Percentiles rank a stretch among this genome's conserved stretches.
Conservation (phyloP, 2,888 invertebrate genomes). For the Sipunculus nudus region DNA sequence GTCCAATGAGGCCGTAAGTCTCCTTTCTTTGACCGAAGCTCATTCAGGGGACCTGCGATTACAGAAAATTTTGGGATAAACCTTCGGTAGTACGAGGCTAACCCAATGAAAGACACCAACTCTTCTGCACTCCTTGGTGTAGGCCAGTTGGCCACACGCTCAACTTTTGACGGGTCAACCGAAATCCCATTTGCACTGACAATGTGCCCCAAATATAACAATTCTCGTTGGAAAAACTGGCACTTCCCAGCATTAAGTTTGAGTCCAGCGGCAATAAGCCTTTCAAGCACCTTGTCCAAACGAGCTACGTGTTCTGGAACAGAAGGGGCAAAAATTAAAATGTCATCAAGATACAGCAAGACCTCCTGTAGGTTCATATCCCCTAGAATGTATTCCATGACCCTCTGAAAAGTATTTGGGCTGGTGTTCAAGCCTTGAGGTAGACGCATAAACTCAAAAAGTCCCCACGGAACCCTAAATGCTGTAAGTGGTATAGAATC, state of each 20-base stretch:
- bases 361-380: not conserved
- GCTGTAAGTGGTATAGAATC: not conserved
- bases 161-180: not conserved
- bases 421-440: slow-evolving; percentile 2
- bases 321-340: not conserved
- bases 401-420: not conserved
- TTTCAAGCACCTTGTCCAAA: not conserved
- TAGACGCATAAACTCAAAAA: slow-evolving; percentile 1
- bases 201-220: not conserved
- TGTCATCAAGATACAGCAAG: not conserved
- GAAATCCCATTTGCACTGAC: not conserved
- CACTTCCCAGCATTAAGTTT: not conserved
- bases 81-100: not conserved
- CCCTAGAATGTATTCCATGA: not conserved
- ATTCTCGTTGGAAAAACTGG: not conserved
- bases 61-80: not conserved
- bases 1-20: too few species aligned
- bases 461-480: not conserved
- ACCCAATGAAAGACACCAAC: not conserved
- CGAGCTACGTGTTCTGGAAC: not conserved
- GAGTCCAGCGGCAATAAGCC: not conserved
- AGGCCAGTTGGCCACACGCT: not conserved
- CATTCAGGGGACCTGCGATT: not conserved
- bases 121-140: not conserved
- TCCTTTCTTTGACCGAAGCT: too few species aligned